Evolutionary conservation across 2,888 invertebrate species (phyloP).

Genomic region (Calephelis perditalis): DNA sequence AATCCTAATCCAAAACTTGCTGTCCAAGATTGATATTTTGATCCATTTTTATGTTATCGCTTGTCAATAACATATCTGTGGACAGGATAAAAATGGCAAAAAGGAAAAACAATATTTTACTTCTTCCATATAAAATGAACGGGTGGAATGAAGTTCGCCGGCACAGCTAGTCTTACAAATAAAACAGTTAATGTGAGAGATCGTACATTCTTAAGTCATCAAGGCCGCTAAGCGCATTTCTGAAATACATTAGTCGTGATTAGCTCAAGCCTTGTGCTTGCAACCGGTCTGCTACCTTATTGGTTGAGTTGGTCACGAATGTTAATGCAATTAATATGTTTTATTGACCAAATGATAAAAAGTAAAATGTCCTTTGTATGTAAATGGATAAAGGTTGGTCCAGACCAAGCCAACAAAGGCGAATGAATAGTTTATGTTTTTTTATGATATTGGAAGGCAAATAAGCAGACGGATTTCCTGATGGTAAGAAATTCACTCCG

Average conservation of each 20-base stretch:
- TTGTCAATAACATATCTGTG: too few relatives aligned
- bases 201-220: slow-evolving; percentile 15
- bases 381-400: not conserved
- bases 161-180: not conserved
- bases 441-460: too few relatives aligned
- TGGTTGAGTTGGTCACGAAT: slow-evolving; percentile 7
- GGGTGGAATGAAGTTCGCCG: too few relatives aligned
- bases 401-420: not conserved
- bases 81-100: too few relatives aligned
- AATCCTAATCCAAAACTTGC: too few relatives aligned
- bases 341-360: slow-evolving; percentile 8
- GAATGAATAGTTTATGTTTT: too few relatives aligned
- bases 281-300: slow-evolving; percentile 13
- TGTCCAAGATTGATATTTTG: too few relatives aligned
- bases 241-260: slow-evolving; percentile 17
- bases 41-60: too few relatives aligned
- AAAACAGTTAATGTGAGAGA: slow-evolving; percentile 13
- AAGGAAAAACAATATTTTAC: too few relatives aligned
- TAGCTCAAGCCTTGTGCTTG: slow-evolving; percentile 10
- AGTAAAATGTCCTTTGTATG: slow-evolving; percentile 1
- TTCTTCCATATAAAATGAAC: too few relatives aligned
- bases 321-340: slow-evolving; percentile 5
- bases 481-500: too few relatives aligned
- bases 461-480: too few relatives aligned
- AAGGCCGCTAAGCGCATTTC: slow-evolving; percentile 18